Conservation (phyloP, 2,113 vertebrate species). For the Mesoclemmys tuberculata region DNA sequence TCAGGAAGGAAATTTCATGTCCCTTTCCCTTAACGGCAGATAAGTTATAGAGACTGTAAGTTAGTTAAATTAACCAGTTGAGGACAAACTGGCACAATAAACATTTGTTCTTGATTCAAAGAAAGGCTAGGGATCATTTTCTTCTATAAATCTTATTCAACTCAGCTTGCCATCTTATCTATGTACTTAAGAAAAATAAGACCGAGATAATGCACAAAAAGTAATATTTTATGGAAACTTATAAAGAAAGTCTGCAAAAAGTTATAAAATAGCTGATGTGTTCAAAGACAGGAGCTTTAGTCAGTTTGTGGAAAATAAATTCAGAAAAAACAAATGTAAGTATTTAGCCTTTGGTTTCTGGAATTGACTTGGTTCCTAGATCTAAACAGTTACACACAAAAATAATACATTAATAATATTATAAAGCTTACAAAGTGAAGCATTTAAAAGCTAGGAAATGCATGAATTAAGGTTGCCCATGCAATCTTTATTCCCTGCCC, state of each 20-base stretch:
- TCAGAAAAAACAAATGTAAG: background rate
- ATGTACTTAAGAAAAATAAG: slow-evolving; percentile 8
- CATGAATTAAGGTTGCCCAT: slow-evolving; percentile 11
- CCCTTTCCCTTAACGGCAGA: slow-evolving; percentile 50
- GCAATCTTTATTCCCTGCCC: slow-evolving; percentile 2
- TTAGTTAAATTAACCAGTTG: slow-evolving; percentile 21
- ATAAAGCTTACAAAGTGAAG: slow-evolving; percentile 14
- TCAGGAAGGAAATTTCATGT: slow-evolving; percentile 62
- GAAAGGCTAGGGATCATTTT: background rate
- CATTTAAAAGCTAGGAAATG: slow-evolving; percentile 24
- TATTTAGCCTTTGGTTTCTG: background rate
- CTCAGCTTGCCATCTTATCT: background rate
- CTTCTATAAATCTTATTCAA: background rate
- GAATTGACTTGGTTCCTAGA: background rate
- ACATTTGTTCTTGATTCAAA: slow-evolving; percentile 9
- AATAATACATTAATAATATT: background rate
- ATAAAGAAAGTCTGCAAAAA: background rate
- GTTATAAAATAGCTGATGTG: background rate
- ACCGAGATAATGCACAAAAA: slow-evolving; percentile 19
- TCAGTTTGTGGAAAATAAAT: background rate
- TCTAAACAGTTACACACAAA: background rate
- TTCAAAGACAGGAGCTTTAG: background rate
- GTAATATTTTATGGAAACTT: background rate
- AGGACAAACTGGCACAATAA: slow-evolving; percentile 33
- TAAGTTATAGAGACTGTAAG: slow-evolving; percentile 45